Evolutionary conservation across 2,113 vertebrate genomes (phyloP).

Genomic region (Plecturocebus donacophilus): DNA sequence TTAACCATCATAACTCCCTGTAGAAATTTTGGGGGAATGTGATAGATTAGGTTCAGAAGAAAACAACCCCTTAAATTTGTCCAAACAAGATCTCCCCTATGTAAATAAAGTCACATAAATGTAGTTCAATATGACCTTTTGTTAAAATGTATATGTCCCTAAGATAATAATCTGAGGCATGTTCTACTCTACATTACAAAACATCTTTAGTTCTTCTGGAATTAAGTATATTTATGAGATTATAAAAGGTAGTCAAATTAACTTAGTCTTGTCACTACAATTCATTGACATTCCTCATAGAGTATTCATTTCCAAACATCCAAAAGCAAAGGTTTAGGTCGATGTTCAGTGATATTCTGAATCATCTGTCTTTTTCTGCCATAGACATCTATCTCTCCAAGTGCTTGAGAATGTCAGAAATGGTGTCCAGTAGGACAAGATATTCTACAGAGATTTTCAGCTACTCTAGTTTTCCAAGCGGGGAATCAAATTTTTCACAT

Average conservation of each 20-base stretch:
- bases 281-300: neutral
- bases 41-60: neutral
- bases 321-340: neutral
- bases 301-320: neutral
- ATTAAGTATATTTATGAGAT: conserved; percentile 4
- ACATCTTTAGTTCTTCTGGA: neutral
- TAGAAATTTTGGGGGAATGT: neutral
- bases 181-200: neutral
- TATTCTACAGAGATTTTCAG: neutral
- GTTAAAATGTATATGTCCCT: neutral
- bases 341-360: conserved; percentile 18
- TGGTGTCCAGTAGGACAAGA: neutral
- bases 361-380: neutral
- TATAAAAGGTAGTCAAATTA: neutral
- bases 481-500: neutral
- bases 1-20: neutral
- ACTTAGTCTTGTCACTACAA: neutral
- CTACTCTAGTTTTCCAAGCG: neutral
- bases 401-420: neutral
- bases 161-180: neutral
- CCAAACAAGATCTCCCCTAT: neutral
- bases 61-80: neutral
- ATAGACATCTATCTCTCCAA: neutral
- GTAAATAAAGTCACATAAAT: neutral
- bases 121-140: neutral